Conservation (phyloP, 1,140 invertebrate genomes). For the Papilio dardanus region DNA sequence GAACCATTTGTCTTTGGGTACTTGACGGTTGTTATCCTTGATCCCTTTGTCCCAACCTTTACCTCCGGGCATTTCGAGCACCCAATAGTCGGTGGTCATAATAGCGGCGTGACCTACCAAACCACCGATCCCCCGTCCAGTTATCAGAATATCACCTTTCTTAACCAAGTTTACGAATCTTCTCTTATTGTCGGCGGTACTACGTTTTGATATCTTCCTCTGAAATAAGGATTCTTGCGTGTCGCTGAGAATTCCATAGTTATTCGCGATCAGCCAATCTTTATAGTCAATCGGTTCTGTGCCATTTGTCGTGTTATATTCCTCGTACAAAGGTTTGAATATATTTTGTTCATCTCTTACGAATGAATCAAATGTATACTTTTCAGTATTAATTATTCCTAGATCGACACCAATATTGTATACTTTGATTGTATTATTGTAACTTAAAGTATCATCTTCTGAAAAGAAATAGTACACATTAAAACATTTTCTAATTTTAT, state of each 20-base stretch:
- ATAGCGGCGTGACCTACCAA: constrained; percentile 61
- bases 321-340: constrained; percentile 56
- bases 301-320: constrained; percentile 52
- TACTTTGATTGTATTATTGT: constrained; percentile 30
- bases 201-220: constrained; percentile 62
- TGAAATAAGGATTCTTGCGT: constrained; percentile 65
- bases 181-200: constrained; percentile 61
- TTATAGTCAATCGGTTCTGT: constrained; percentile 60
- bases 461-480: not conserved
- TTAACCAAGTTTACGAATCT: constrained; percentile 63
- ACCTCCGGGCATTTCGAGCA: constrained; percentile 63
- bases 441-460: not conserved
- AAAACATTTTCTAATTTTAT: not conserved
- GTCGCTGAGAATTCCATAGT: constrained; percentile 62
- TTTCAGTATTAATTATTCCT: constrained; percentile 67
- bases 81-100: constrained; percentile 63
- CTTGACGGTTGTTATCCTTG: constrained; percentile 56
- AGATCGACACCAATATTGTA: constrained; percentile 57
- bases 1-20: constrained; percentile 61
- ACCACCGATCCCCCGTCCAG: constrained; percentile 55
- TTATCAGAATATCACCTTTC: constrained; percentile 66
- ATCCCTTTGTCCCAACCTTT: constrained; percentile 54
- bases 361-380: constrained; percentile 62
- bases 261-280: constrained; percentile 66
- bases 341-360: constrained; percentile 54